Conservation (phyloP, 1,140 invertebrate genomes). For the Episyrphus balteatus region DNA sequence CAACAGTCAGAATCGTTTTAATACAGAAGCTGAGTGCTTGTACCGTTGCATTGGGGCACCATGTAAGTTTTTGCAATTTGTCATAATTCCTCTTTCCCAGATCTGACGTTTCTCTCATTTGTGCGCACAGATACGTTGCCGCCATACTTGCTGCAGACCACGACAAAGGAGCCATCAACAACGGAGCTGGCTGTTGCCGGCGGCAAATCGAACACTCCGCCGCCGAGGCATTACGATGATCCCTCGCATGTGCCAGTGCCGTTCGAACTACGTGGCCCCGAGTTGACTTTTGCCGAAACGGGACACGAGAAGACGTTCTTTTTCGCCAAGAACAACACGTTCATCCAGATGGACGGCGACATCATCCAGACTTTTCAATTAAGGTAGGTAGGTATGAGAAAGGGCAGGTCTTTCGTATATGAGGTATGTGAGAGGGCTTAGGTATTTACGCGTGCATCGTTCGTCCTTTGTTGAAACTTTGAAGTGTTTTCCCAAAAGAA, state of each 20-base stretch:
- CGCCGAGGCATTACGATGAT: conserved; percentile 9
- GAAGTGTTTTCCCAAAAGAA: no score
- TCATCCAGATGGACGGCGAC: conserved; percentile 74
- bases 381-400: conserved; percentile 44
- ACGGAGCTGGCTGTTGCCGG: conserved; percentile 35
- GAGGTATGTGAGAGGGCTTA: conserved; percentile 12
- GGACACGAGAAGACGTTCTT: conserved; percentile 68
- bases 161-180: conserved; percentile 40
- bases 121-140: conserved; percentile 33
- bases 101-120: neutral
- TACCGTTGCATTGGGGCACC: conserved; percentile 48
- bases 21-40: conserved; percentile 58
- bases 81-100: neutral
- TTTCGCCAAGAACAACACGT: conserved; percentile 77
- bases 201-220: conserved; percentile 27
- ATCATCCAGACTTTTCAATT: conserved; percentile 77
- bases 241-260: conserved; percentile 47
- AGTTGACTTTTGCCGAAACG: conserved; percentile 70
- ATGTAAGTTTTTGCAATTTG: conserved; percentile 30
- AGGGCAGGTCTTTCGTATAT: conserved; percentile 11
- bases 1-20: conserved; percentile 65
- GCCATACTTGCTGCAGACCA: conserved; percentile 38
- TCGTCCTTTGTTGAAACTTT: no score
- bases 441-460: conserved; percentile 15
- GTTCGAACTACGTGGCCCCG: conserved; percentile 56